Evolutionary conservation across 2,888 invertebrate genomes (phyloP), one percentile per base, ranked within the genome.

Genomic region (Kuschelorhynchus macadamiae): DNA sequence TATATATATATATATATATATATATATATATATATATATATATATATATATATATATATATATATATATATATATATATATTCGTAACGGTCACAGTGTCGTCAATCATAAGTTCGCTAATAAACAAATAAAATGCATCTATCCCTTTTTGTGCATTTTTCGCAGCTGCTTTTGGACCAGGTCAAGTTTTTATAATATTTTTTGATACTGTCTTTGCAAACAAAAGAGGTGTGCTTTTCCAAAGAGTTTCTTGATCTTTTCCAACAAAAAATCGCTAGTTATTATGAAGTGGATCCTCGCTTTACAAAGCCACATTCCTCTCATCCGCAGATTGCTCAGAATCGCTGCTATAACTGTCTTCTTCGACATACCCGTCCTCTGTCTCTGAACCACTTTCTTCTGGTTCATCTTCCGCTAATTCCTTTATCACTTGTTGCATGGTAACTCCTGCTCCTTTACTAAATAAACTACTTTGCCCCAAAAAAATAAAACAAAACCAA

Each of bases 81-180:
- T 36, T 36, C n/a, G 36, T 36, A 36, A 8, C 3, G 14, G 21
- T 46, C 4, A 46, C 46, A 20, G 30, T 49, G n/a, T 49, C 30
- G 9, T 50, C 50, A 33, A 33, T 33, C 50, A 33, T 50, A 17
- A 11, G 9, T 17, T 14, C 14, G 25, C 16, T 32, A 50, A 50
- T 33, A 16, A 33, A 17, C 33, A 33, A 33, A 16, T 50, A 9
- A 25, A 50, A 32, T n/a, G 50, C 50, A 33, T 16, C 30, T 25
- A 50, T 50, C 32, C 32, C 32, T 59, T 14, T 21, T 60, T 56
- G 67, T 61, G 53, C 47, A 36, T 56, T 60, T 36, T 36, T 36
- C 4, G 36, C 36, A 11, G 25, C 25, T 5, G 25, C 25, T 36
- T 36, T 36, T 36, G 36, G 36, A 36, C 30, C 30, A 42, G 70